A percentile compares a stretch with the other conserved stretches of the same genome.
Evolutionary conservation across 2,888 invertebrate genomes (phyloP).

Genomic region (Empis stercorea): DNA sequence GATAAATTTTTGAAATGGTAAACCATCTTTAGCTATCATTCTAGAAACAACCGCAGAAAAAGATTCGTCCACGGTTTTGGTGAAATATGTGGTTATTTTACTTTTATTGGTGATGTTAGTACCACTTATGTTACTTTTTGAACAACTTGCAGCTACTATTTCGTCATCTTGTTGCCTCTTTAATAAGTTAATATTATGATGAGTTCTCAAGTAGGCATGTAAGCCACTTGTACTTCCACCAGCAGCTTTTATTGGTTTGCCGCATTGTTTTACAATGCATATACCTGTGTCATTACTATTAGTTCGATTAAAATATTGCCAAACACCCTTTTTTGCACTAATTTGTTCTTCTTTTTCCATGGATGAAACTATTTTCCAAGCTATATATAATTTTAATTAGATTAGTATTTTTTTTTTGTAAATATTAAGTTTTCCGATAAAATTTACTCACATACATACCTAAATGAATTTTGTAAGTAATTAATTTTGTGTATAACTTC

Average conservation of each 20-base stretch:
- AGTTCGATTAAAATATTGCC: not conserved
- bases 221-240: slow-evolving; percentile 2
- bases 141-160: not conserved
- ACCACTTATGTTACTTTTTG: not conserved
- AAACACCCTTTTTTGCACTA: not conserved
- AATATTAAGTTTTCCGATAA: too few relatives aligned
- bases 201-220: slow-evolving; percentile 1
- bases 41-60: not conserved
- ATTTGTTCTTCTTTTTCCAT: not conserved
- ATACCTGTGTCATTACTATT: not conserved
- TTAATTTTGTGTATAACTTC: too few relatives aligned
- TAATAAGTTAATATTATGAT: not conserved
- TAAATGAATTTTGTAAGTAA: too few relatives aligned
- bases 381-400: too few relatives aligned
- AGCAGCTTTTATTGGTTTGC: not conserved
- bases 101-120: not conserved
- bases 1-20: not conserved
- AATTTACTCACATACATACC: too few relatives aligned
- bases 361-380: not conserved
- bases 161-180: not conserved
- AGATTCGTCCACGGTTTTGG: not conserved
- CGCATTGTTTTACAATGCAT: not conserved
- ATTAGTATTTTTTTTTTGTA: too few relatives aligned
- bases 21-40: not conserved
- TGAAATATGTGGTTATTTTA: not conserved